A percentile compares a stretch with the other conserved stretches of the same genome.
These are phyloP conservation scores for Selenia dentaria DNA, from an alignment of 2,888 invertebrate species.

Conservation along the genomic window DNA sequence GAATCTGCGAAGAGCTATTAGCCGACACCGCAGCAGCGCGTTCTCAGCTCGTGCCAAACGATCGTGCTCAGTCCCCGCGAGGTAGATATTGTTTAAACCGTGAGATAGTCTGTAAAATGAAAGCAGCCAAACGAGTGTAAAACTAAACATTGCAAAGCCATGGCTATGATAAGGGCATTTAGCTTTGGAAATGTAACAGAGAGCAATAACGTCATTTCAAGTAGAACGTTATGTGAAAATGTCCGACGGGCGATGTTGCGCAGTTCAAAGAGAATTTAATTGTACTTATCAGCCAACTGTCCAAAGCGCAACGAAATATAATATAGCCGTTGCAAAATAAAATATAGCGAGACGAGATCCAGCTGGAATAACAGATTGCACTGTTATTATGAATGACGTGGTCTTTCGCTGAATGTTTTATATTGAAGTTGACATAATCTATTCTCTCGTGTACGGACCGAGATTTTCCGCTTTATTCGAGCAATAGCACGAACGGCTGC, in stretches of 20 bases:
- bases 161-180: constrained; percentile 29
- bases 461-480: constrained; percentile 78
- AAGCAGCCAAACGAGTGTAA: constrained; percentile 48
- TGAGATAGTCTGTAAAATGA: constrained; percentile 55
- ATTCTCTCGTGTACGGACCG: constrained; percentile 65
- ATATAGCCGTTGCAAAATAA: not conserved
- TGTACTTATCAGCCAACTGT: constrained; percentile 9
- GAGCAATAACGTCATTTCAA: constrained; percentile 16
- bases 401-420: constrained; percentile 38
- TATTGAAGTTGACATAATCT: constrained; percentile 68
- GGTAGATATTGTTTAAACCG: constrained; percentile 60
- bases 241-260: no score
- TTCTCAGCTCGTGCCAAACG: constrained; percentile 65
- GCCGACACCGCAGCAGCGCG: constrained; percentile 72
- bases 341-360: not conserved
- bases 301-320: no score
- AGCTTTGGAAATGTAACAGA: constrained; percentile 20
- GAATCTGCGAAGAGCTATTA: constrained; percentile 81
- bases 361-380: constrained; percentile 1
- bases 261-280: constrained; percentile 7
- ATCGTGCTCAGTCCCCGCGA: constrained; percentile 61
- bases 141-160: constrained; percentile 46
- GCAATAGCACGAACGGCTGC: constrained; percentile 64
- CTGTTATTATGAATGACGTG: not conserved
- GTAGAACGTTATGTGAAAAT: no score